Conservation (phyloP, 2,888 invertebrate species). For the Pemphredon lugubris region DNA sequence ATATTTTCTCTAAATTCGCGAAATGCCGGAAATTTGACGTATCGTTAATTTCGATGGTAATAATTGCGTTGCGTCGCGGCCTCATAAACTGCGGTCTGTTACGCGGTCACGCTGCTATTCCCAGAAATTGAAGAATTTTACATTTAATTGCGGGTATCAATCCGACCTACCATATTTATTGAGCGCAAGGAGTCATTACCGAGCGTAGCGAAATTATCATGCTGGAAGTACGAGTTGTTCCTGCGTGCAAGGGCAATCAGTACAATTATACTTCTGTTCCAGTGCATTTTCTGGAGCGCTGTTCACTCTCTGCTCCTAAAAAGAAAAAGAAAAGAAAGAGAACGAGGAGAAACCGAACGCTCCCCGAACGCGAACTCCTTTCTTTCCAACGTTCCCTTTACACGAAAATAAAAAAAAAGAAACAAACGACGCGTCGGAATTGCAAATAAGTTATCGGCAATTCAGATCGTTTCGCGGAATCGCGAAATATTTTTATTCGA, state of each 20-base stretch:
- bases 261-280: slow-evolving; percentile 54
- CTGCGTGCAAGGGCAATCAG: slow-evolving; percentile 41
- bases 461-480: background rate
- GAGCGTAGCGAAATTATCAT: slow-evolving; percentile 39
- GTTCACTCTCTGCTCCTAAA: slow-evolving; percentile 16
- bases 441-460: background rate
- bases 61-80: too few species aligned
- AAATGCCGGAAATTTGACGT: too few species aligned
- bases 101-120: background rate
- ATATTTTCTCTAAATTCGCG: too few species aligned
- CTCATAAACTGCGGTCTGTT: too few species aligned
- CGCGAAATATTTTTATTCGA: background rate
- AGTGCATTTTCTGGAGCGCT: slow-evolving; percentile 36
- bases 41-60: too few species aligned
- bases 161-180: background rate
- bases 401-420: too few species aligned
- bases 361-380: slow-evolving; percentile 1
- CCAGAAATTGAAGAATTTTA: background rate
- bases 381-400: slow-evolving; percentile 13
- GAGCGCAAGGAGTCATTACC: slow-evolving; percentile 41
- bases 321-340: slow-evolving; percentile 3
- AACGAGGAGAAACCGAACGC: slow-evolving; percentile 27
- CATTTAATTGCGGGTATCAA: background rate
- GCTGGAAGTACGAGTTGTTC: slow-evolving; percentile 27
- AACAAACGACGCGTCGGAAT: slow-evolving; percentile 13